phyloP scores from a whole-genome alignment of 2,888 invertebrate genomes.

The Phlogophora meticulosa region DNA sequence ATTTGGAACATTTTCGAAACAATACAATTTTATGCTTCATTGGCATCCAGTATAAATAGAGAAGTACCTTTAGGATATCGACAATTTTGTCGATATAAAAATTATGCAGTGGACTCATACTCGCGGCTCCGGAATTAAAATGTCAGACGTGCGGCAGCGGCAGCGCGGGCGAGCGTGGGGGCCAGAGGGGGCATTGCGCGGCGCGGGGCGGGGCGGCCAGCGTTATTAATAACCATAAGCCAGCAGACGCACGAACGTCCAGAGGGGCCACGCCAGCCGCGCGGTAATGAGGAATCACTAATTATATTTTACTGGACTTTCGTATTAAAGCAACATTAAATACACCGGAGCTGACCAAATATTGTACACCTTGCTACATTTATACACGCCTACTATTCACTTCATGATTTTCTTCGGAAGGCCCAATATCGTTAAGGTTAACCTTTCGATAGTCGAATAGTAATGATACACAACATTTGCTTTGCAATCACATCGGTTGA shows the following conservation, averaged over 20 bases:
- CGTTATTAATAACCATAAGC: constrained; percentile 92
- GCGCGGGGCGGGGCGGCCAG: constrained; percentile 79
- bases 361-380: constrained; percentile 66
- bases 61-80: constrained; percentile 79
- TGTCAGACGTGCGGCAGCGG: constrained; percentile 90
- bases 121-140: constrained; percentile 89
- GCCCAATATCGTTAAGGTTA: constrained; percentile 41
- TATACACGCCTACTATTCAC: constrained; percentile 53
- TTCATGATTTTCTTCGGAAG: constrained; percentile 25
- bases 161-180: constrained; percentile 84
- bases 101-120: constrained; percentile 82
- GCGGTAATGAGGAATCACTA: constrained; percentile 91
- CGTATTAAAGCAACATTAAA: constrained; percentile 84
- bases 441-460: constrained; percentile 50
- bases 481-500: constrained; percentile 66
- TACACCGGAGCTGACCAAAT: constrained; percentile 73
- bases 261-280: constrained; percentile 89
- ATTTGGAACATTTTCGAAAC: constrained; percentile 40
- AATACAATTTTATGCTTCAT: constrained; percentile 43
- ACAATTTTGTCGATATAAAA: constrained; percentile 85
- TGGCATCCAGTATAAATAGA: constrained; percentile 69
- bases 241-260: constrained; percentile 91
- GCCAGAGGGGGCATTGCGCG: constrained; percentile 75
- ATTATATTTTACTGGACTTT: constrained; percentile 91
- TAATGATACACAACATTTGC: constrained; percentile 63